Evolutionary conservation across 2,888 invertebrate genomes (phyloP).

Genomic region (Doris montereyensis): DNA sequence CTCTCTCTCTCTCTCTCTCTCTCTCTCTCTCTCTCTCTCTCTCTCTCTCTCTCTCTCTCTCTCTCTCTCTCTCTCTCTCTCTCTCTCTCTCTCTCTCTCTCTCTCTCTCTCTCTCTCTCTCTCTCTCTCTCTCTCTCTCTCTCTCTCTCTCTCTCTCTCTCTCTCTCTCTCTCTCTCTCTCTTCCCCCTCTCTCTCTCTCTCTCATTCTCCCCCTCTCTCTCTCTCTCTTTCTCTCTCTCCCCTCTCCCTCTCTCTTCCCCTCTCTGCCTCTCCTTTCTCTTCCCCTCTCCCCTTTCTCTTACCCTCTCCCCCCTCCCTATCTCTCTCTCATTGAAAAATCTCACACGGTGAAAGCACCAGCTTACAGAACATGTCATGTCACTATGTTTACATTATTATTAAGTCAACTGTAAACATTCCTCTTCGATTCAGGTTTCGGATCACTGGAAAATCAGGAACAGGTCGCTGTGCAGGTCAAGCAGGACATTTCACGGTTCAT

Average conservation of each 20-base stretch:
- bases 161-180: not conserved
- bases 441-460: constrained; percentile 47
- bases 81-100: not conserved
- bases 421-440: constrained; percentile 58
- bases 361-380: too few relatives aligned
- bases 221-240: not conserved
- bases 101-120: not conserved
- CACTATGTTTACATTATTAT: too few relatives aligned
- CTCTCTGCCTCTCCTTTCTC: not conserved
- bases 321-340: not conserved
- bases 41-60: not conserved
- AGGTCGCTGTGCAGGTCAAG: constrained; percentile 56
- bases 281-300: not conserved
- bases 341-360: too few relatives aligned
- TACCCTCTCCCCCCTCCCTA: not conserved
- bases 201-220: not conserved
- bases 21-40: not conserved
- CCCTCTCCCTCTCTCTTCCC: not conserved
- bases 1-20: too few relatives aligned
- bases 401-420: not conserved
- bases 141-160: not conserved
- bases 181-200: not conserved
- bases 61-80: not conserved
- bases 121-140: not conserved
- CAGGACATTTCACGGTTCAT: constrained; percentile 60